A percentile compares a stretch with the other conserved stretches of the same genome.
These are phyloP conservation scores for Axea sp. DNA, from an alignment of 2,888 invertebrate genomes.

Conservation along the genomic window DNA sequence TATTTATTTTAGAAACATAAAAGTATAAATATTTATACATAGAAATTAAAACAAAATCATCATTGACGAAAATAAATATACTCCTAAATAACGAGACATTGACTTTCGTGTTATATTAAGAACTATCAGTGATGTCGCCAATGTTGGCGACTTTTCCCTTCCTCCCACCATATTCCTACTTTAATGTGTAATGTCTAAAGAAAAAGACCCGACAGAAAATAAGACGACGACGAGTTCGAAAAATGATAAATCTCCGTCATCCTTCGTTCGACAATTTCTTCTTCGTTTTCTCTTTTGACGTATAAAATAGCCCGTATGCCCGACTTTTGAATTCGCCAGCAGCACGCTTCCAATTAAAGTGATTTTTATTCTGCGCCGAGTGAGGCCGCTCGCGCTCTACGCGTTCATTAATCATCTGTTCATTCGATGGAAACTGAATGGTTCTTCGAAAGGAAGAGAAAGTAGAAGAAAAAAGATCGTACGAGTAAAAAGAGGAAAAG, in stretches of 20 bases:
- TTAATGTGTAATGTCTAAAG: constrained; percentile 19
- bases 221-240: constrained; percentile 42
- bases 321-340: constrained; percentile 61
- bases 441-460: constrained; percentile 50
- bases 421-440: constrained; percentile 70
- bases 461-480: constrained; percentile 23
- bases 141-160: constrained; percentile 13
- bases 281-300: constrained; percentile 42
- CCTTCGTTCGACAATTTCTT: constrained; percentile 46
- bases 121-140: constrained; percentile 11
- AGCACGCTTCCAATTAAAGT: constrained; percentile 64
- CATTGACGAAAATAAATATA: background rate
- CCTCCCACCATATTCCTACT: background rate
- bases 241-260: constrained; percentile 60
- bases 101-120: constrained; percentile 18
- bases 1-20: too few species aligned
- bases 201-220: constrained; percentile 46
- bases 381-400: constrained; percentile 43
- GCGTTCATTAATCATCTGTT: constrained; percentile 70
- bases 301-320: constrained; percentile 53
- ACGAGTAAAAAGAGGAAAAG: constrained; percentile 34
- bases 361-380: constrained; percentile 59
- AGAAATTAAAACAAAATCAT: too few species aligned
- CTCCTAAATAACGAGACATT: constrained; percentile 1
- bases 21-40: too few species aligned